A percentile compares a stretch with the other conserved stretches of the same genome.
Conservation (phyloP, 2,888 invertebrate genomes). For the Cetonia aurata region DNA sequence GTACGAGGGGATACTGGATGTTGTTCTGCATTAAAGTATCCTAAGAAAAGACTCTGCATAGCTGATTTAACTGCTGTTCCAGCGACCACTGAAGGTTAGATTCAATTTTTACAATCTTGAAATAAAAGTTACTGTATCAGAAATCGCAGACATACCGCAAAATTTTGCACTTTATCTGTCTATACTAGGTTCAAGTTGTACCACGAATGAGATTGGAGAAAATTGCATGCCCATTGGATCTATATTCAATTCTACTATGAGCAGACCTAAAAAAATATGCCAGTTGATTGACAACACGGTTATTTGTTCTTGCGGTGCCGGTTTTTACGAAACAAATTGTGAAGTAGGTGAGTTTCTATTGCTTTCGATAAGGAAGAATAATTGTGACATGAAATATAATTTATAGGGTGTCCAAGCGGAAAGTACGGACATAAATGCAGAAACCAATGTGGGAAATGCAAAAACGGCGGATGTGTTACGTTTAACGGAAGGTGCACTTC, state of each 20-base stretch:
- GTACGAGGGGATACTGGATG: background rate
- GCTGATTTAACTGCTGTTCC: no score
- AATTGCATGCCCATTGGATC: background rate
- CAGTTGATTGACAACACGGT: background rate
- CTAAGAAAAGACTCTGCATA: background rate
- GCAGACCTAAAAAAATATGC: constrained; percentile 2
- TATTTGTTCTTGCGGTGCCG: constrained; percentile 7
- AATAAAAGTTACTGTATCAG: no score
- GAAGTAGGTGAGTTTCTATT: background rate
- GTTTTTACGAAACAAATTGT: constrained; percentile 4
- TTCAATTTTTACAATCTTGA: no score
- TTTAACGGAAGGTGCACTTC: background rate
- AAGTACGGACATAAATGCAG: constrained; percentile 14
- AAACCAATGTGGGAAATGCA: constrained; percentile 11
- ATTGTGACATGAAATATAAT: background rate
- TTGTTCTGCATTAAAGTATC: constrained; percentile 2
- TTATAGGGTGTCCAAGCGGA: constrained; percentile 1
- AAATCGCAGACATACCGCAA: background rate
- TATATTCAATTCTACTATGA: background rate
- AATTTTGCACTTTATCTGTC: background rate
- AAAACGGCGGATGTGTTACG: background rate
- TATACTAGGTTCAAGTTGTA: background rate
- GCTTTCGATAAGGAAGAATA: background rate
- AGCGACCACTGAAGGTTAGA: no score
- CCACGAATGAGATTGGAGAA: constrained; percentile 15